Percentiles rank a stretch among this genome's conserved stretches.
Conservation (phyloP, 1,140 invertebrate species). For the Asbolus verrucosus region DNA sequence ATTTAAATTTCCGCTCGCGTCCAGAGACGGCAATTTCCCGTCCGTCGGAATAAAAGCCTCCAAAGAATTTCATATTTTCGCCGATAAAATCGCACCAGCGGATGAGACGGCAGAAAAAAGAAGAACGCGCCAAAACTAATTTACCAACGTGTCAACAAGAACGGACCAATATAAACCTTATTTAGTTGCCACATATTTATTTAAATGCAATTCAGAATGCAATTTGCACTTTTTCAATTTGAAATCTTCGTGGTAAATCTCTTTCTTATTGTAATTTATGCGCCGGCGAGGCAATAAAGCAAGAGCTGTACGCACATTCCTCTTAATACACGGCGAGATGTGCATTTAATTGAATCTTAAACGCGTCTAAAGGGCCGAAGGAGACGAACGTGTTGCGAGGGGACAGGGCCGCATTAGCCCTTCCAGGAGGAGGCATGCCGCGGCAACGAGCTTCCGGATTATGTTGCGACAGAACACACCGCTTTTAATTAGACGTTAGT, state of each 20-base stretch:
- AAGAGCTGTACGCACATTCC: too few relatives aligned
- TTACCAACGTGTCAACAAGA: slow-evolving; percentile 37
- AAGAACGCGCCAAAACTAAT: slow-evolving; percentile 27
- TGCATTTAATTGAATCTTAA: too few relatives aligned
- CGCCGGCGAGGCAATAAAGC: slow-evolving; percentile 20
- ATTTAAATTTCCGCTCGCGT: too few relatives aligned
- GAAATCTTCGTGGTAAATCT: slow-evolving; percentile 43
- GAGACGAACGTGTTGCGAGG: too few relatives aligned
- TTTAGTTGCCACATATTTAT: slow-evolving; percentile 30
- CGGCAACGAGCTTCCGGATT: background rate
- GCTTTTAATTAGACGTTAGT: slow-evolving; percentile 16
- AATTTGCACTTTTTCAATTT: slow-evolving; percentile 46
- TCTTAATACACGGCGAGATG: too few relatives aligned
- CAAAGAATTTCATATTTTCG: background rate
- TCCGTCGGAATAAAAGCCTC: background rate
- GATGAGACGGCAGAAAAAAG: slow-evolving; percentile 3
- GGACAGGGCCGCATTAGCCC: too few relatives aligned
- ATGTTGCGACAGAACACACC: too few relatives aligned
- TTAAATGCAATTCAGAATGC: slow-evolving; percentile 42
- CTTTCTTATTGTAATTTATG: slow-evolving; percentile 43
- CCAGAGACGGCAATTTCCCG: too few relatives aligned
- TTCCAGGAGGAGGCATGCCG: background rate
- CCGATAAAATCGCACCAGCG: background rate
- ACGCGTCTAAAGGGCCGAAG: too few relatives aligned
- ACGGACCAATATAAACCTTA: too few relatives aligned